Evolutionary conservation across 2,888 invertebrate species (phyloP).

Genomic region (Trachelus stipa): DNA sequence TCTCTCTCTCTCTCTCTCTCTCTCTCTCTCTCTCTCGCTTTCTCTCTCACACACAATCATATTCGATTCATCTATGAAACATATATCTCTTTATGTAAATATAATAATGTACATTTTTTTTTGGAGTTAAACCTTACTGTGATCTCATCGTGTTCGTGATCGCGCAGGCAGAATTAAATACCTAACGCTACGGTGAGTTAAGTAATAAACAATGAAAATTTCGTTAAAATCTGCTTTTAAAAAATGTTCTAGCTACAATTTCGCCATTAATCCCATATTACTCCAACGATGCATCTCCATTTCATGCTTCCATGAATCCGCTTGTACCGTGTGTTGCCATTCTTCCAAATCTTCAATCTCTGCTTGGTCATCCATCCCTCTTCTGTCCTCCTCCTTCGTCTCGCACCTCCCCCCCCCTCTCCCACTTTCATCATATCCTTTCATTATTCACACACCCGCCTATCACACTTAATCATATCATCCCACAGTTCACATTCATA

Average conservation of each 20-base stretch:
- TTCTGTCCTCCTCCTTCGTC: background rate
- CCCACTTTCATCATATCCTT: background rate
- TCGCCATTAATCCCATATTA: background rate
- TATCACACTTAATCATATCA: background rate
- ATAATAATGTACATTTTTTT: conserved; percentile 58
- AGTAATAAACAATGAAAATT: conserved; percentile 7
- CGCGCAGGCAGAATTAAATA: background rate
- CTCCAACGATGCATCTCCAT: conserved; percentile 1
- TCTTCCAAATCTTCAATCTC: background rate
- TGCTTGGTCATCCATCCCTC: background rate
- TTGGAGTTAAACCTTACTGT: conserved; percentile 62
- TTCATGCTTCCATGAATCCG: background rate
- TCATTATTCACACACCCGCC: background rate
- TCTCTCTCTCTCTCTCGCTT: background rate
- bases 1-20: background rate
- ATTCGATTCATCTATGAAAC: conserved; percentile 9
- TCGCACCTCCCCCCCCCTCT: too few relatives aligned
- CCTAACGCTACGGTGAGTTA: conserved; percentile 10
- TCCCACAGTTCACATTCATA: background rate
- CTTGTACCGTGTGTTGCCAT: background rate
- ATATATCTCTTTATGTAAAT: conserved; percentile 45
- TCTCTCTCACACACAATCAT: background rate
- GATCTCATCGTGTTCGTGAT: conserved; percentile 40
- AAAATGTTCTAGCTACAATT: conserved; percentile 4
- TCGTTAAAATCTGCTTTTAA: conserved; percentile 4